A percentile compares a stretch with the other conserved stretches of the same genome.
Conservation (phyloP, 2,888 invertebrate genomes). For the Epinotia bilunana region DNA sequence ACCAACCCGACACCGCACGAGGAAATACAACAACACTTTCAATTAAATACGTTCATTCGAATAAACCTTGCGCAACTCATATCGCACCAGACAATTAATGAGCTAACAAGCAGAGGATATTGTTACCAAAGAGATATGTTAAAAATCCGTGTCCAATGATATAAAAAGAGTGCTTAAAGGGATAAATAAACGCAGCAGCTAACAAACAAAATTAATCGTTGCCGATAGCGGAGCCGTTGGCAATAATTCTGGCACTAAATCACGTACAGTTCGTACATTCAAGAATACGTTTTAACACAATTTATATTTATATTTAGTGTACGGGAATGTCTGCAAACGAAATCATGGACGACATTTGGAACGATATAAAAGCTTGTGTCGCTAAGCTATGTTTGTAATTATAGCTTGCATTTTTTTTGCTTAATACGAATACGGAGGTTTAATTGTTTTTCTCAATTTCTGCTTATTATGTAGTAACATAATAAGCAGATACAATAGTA, state of each 20-base stretch:
- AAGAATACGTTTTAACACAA: background rate
- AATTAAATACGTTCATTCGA: background rate
- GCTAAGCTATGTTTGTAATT: too few relatives aligned
- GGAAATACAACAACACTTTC: background rate
- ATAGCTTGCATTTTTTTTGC: too few relatives aligned
- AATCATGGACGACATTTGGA: too few relatives aligned
- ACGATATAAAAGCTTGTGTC: too few relatives aligned
- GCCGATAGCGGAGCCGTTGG: slow-evolving; percentile 32
- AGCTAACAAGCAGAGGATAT: slow-evolving; percentile 14
- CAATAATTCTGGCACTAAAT: slow-evolving; percentile 27
- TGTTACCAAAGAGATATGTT: slow-evolving; percentile 27
- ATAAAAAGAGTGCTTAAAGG: slow-evolving; percentile 17
- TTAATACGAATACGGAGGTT: too few relatives aligned
- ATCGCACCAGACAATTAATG: slow-evolving; percentile 12
- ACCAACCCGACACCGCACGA: background rate
- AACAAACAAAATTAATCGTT: slow-evolving; percentile 33
- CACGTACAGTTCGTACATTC: slow-evolving; percentile 19
- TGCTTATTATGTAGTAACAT: too few relatives aligned
- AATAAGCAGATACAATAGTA: too few relatives aligned
- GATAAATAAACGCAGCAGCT: slow-evolving; percentile 30
- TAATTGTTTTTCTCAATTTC: too few relatives aligned
- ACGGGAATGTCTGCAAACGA: too few relatives aligned
- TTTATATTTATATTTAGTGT: too few relatives aligned
- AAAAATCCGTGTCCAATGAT: slow-evolving; percentile 20
- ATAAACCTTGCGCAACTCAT: background rate